Percentiles rank a stretch among this genome's conserved stretches.
These are phyloP conservation scores for Carterocephalus palaemon DNA, from an alignment of 2,888 invertebrate species.

Conservation along the genomic window DNA sequence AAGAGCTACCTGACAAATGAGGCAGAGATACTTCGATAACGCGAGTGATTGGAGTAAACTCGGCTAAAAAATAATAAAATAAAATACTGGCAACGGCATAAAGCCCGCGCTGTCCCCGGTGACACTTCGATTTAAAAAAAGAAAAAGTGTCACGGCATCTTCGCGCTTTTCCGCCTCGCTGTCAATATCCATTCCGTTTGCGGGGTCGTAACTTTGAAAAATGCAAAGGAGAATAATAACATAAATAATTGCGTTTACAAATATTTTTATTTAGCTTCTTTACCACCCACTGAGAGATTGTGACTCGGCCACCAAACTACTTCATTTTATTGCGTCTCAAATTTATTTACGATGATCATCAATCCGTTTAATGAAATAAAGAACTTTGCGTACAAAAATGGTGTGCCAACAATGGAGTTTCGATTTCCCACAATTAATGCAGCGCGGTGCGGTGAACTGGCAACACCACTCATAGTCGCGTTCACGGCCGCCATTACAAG, in stretches of 20 bases:
- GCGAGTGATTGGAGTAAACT: conserved; percentile 22
- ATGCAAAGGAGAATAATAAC: conserved; percentile 39
- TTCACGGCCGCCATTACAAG: conserved; percentile 60
- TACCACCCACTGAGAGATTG: conserved; percentile 7
- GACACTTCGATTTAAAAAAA: conserved; percentile 52
- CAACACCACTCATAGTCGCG: conserved; percentile 47
- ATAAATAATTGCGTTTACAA: conserved; percentile 40
- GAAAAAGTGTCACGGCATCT: conserved; percentile 52
- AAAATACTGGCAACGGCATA: conserved; percentile 43
- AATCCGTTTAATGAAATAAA: conserved; percentile 15
- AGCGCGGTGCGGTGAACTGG: conserved; percentile 42
- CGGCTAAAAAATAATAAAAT: conserved; percentile 29
- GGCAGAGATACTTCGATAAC: conserved; percentile 22
- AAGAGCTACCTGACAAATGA: conserved; percentile 23
- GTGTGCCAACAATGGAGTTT: conserved; percentile 22
- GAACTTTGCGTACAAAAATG: conserved; percentile 13
- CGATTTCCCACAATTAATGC: conserved; percentile 26
- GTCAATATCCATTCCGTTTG: conserved; percentile 52
- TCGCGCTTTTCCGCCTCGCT: conserved; percentile 54
- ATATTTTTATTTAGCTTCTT: conserved; percentile 7
- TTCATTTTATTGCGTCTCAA: background rate
- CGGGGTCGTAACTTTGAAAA: conserved; percentile 44
- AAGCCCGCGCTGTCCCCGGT: conserved; percentile 43
- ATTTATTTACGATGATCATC: conserved; percentile 4
- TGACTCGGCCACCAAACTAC: background rate